These are phyloP conservation scores for Erebia aethiops DNA, from an alignment of 2,888 invertebrate genomes.

Conservation along the genomic window DNA sequence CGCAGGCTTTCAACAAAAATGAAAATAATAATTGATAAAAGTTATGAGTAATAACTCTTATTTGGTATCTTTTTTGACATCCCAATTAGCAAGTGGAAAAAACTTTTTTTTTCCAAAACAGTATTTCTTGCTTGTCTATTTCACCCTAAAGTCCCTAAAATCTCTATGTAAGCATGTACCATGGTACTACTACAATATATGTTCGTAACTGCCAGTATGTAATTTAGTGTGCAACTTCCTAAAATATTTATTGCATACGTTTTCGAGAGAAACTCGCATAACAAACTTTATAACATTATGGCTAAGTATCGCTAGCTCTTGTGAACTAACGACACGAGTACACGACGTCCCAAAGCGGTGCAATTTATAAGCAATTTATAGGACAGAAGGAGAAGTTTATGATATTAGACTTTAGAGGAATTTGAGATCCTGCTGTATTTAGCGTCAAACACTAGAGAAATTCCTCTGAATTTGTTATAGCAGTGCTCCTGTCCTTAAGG, in stretches of 20 bases:
- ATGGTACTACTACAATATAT: no score
- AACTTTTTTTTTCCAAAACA: no score
- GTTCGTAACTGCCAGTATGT: neutral
- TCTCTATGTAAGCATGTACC: neutral
- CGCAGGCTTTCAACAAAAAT: no score
- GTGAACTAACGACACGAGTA: slow-evolving; percentile 15
- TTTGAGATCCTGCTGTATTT: neutral
- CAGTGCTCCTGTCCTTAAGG: no score
- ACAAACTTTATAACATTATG: slow-evolving; percentile 14
- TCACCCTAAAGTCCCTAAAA: no score
- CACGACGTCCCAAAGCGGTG: slow-evolving; percentile 5
- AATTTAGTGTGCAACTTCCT: slow-evolving; percentile 4
- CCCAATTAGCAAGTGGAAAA: no score
- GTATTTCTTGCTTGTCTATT: no score
- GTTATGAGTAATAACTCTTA: no score
- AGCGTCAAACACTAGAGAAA: neutral
- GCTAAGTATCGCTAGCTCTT: slow-evolving; percentile 25
- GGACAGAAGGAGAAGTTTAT: neutral
- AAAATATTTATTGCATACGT: slow-evolving; percentile 6
- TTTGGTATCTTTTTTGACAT: no score
- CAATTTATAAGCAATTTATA: slow-evolving; percentile 4
- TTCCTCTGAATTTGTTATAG: neutral
- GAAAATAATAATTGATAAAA: no score
- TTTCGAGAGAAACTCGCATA: slow-evolving; percentile 15
- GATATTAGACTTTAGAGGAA: neutral